These are phyloP conservation scores for Drosophila siamana DNA, from an alignment of 2,888 invertebrate species.

Conservation along the genomic window DNA sequence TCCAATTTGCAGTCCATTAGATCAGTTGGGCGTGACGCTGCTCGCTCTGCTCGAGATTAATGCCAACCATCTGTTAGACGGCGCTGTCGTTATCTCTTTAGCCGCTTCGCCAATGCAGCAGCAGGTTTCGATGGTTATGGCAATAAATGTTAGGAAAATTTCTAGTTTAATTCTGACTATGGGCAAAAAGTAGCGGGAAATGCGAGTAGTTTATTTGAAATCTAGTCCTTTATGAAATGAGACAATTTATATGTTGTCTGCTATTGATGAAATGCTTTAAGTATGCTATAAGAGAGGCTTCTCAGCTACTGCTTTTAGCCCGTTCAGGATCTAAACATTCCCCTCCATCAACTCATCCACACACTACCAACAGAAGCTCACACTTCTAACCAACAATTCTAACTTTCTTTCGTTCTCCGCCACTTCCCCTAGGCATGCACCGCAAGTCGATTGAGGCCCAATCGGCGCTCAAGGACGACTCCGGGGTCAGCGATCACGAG, in stretches of 20 bases:
- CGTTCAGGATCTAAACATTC: no score
- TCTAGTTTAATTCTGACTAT: no score
- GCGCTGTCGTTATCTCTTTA: background rate
- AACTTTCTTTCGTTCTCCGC: background rate
- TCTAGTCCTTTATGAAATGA: no score
- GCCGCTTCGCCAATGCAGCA: background rate
- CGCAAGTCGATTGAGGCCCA: slow-evolving; percentile 99
- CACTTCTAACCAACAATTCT: background rate
- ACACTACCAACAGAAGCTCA: background rate
- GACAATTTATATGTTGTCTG: no score
- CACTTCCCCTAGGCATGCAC: slow-evolving; percentile 94
- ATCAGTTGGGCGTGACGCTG: slow-evolving; percentile 13
- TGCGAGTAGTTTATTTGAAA: no score
- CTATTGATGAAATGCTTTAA: no score
- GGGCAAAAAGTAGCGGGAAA: no score
- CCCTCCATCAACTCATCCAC: background rate
- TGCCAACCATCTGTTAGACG: slow-evolving; percentile 17
- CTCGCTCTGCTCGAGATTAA: background rate
- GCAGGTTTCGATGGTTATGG: background rate
- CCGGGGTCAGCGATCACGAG: slow-evolving; percentile 89
- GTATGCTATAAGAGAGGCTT: no score
- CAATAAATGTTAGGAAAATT: no score
- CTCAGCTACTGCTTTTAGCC: no score
- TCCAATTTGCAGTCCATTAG: background rate
- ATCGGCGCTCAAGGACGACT: slow-evolving; percentile 95